phyloP scores from a whole-genome alignment of 1,140 invertebrate species.

The Papilio polytes region DNA sequence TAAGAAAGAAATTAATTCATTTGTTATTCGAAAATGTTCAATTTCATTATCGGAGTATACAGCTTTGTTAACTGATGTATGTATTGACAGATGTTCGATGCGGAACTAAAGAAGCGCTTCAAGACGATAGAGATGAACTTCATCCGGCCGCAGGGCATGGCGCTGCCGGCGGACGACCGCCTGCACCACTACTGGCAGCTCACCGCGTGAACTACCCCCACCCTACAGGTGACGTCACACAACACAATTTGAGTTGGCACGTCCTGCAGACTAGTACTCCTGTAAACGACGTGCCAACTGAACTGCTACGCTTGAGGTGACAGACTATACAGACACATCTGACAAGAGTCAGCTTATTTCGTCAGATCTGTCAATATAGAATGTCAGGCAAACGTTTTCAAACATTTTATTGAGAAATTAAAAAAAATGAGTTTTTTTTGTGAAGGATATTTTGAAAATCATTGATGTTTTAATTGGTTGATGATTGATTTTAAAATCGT shows the following conservation, averaged over 20 bases:
- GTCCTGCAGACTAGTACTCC: not conserved
- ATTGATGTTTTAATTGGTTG: not conserved
- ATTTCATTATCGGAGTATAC: too few relatives aligned
- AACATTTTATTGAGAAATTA: too few relatives aligned
- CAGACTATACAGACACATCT: not conserved
- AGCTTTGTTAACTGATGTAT: not conserved
- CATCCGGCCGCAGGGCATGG: constrained; percentile 84
- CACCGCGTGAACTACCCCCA: constrained; percentile 58
- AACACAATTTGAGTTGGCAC: not conserved
- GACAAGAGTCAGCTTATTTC: too few relatives aligned
- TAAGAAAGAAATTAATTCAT: too few relatives aligned
- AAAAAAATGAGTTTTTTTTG: too few relatives aligned
- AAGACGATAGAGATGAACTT: constrained; percentile 86
- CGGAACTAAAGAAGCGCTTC: constrained; percentile 85
- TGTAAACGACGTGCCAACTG: not conserved
- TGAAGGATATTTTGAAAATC: not conserved
- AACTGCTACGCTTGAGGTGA: not conserved
- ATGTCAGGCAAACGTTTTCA: too few relatives aligned
- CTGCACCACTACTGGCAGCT: constrained; percentile 84
- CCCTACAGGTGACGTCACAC: constrained; percentile 1
- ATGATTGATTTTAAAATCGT: not conserved
- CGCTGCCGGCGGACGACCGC: constrained; percentile 80
- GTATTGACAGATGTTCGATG: constrained; percentile 82
- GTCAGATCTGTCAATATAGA: too few relatives aligned
- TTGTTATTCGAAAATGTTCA: too few relatives aligned